Conservation (phyloP, 1,140 invertebrate species). For the Danaus melanippus region DNA sequence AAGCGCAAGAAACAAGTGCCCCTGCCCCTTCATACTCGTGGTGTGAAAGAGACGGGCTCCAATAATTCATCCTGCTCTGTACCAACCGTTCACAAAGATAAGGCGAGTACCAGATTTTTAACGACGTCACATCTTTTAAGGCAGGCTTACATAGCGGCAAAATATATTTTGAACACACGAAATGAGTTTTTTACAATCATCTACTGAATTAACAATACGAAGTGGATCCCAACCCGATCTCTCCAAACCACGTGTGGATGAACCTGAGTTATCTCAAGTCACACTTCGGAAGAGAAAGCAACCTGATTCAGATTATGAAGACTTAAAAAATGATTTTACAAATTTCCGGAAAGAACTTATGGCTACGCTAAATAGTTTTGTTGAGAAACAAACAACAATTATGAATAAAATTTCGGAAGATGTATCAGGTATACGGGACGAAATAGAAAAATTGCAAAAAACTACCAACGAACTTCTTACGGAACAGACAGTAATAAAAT, state of each 20-base stretch:
- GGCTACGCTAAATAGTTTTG: conserved; percentile 8
- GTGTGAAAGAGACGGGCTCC: conserved; percentile 9
- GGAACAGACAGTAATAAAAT: conserved; percentile 10
- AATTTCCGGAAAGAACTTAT: conserved; percentile 8
- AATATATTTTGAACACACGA: conserved; percentile 11
- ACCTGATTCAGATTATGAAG: conserved; percentile 2
- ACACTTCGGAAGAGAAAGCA: conserved; percentile 9
- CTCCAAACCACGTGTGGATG: conserved; percentile 8
- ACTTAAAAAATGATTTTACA: neutral
- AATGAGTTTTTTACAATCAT: conserved; percentile 9
- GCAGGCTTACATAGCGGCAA: conserved; percentile 9
- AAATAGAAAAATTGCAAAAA: conserved; percentile 12
- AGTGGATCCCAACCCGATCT: conserved; percentile 10
- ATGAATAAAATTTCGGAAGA: conserved; percentile 12
- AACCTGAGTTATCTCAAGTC: conserved; percentile 10
- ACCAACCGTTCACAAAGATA: conserved; percentile 8
- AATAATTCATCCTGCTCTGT: conserved; percentile 9
- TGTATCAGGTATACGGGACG: conserved; percentile 10
- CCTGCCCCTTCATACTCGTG: conserved; percentile 9
- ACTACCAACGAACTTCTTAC: conserved; percentile 9
- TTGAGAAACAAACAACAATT: conserved; percentile 11
- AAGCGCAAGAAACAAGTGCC: conserved; percentile 8
- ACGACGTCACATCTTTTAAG: conserved; percentile 8
- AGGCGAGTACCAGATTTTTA: conserved; percentile 11
- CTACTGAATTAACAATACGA: conserved; percentile 11